Percentiles rank a stretch among this genome's conserved stretches.
Conservation (phyloP, 2,888 invertebrate genomes). For the Eurois occulta region DNA sequence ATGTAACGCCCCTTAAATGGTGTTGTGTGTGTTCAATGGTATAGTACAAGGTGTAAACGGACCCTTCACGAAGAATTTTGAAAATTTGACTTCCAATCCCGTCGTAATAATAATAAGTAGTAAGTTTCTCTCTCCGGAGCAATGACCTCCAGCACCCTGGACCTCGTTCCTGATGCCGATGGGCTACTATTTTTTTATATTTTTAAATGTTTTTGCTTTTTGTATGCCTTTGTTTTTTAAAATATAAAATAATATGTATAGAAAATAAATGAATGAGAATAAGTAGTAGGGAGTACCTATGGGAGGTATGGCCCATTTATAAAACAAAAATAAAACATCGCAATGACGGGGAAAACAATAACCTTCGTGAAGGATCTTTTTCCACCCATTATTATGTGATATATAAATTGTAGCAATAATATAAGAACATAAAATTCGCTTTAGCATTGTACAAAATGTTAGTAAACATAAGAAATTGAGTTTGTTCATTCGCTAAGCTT, state of each 20-base stretch:
- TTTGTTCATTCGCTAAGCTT: constrained; percentile 25
- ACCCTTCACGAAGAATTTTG: not conserved
- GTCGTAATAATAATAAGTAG: not conserved
- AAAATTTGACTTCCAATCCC: not conserved
- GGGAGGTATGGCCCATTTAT: not conserved
- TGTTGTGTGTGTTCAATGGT: not conserved
- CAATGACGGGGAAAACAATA: not conserved
- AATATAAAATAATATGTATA: not conserved
- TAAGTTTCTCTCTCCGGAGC: not conserved
- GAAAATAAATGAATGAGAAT: not conserved
- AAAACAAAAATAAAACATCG: not conserved
- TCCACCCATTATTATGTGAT: not conserved
- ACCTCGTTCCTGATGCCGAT: not conserved
- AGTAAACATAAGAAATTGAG: constrained; percentile 11
- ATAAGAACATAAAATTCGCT: not conserved
- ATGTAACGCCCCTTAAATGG: not conserved
- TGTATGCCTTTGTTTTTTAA: not conserved
- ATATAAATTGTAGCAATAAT: not conserved
- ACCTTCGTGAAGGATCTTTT: not conserved
- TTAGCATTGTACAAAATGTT: constrained; percentile 1
- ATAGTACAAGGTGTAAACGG: not conserved
- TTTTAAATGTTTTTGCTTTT: not conserved
- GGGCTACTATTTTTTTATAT: not conserved
- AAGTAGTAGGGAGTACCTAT: not conserved
- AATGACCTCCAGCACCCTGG: not conserved